Percentiles rank a stretch among this genome's conserved stretches.
Conservation (phyloP, 35 echinoderm and acorn worm species). For the Apostichopus japonicus region DNA sequence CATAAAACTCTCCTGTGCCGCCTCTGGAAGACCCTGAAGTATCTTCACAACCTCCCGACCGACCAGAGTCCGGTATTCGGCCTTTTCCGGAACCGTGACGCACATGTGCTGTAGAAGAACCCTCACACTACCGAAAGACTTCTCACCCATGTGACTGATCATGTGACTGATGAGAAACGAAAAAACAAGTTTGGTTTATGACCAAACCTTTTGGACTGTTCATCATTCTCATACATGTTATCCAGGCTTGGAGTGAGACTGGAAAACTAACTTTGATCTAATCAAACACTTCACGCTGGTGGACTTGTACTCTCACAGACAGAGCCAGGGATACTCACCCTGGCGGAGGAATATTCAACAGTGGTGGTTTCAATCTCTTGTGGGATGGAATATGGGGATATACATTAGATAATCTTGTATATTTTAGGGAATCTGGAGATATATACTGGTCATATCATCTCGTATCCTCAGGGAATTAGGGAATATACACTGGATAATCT, state of each 20-base stretch:
- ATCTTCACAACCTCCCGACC: conserved; percentile 58
- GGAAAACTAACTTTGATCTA: not conserved
- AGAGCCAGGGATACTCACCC: too few relatives aligned
- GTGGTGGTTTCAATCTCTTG: too few relatives aligned
- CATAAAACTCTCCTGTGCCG: conserved; percentile 70
- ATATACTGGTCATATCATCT: too few relatives aligned
- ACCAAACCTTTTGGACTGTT: too few relatives aligned
- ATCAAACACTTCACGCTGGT: too few relatives aligned
- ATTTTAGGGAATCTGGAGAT: too few relatives aligned
- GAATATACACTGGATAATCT: too few relatives aligned
- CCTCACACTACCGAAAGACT: conserved; percentile 43
- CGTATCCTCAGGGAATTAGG: too few relatives aligned
- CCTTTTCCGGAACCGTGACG: conserved; percentile 88
- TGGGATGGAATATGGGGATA: too few relatives aligned
- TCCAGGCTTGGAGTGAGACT: not conserved
- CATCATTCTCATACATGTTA: not conserved
- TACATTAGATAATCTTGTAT: too few relatives aligned
- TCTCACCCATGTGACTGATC: conserved; percentile 57
- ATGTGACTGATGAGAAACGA: conserved; percentile 59
- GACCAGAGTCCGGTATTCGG: conserved; percentile 74
- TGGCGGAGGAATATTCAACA: too few relatives aligned
- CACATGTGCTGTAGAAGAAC: conserved; percentile 89
- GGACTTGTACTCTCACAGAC: too few relatives aligned
- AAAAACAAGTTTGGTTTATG: not conserved
- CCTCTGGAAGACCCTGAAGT: conserved; percentile 55